Percentiles rank a stretch among this genome's conserved stretches.
These are phyloP conservation scores for Pocota personata DNA, from an alignment of 2,888 invertebrate species.

Conservation along the genomic window DNA sequence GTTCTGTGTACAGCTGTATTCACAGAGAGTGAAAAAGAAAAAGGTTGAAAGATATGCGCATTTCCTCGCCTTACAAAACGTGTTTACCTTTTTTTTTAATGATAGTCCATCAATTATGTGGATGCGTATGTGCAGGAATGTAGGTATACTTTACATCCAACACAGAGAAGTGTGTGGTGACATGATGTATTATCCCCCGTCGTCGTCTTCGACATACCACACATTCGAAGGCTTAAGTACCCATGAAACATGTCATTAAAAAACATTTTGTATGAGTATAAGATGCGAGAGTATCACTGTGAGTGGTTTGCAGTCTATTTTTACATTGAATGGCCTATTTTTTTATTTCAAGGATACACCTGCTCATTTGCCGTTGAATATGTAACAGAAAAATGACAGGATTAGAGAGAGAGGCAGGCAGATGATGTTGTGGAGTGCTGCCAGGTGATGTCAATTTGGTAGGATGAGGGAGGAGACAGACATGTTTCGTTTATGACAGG, in stretches of 20 bases:
- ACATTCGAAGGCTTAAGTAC: slow-evolving; percentile 16
- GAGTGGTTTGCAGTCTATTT: slow-evolving; percentile 51
- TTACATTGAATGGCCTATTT: slow-evolving; percentile 58
- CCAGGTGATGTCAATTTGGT: not conserved
- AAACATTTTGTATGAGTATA: slow-evolving; percentile 46
- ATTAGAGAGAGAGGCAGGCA: not conserved
- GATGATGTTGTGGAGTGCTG: slow-evolving; percentile 7
- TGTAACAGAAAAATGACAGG: not conserved
- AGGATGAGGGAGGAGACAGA: not conserved
- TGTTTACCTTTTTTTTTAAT: slow-evolving; percentile 34
- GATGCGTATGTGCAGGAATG: slow-evolving; percentile 7
- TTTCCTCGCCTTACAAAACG: not conserved
- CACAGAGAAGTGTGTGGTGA: not conserved
- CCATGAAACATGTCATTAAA: slow-evolving; percentile 61
- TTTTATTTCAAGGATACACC: slow-evolving; percentile 38
- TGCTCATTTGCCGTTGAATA: slow-evolving; percentile 8
- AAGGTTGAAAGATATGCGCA: not conserved
- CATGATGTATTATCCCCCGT: slow-evolving; percentile 27
- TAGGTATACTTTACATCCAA: not conserved
- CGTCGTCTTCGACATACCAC: not conserved
- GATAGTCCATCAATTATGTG: slow-evolving; percentile 49
- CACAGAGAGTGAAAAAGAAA: not conserved
- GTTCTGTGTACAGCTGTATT: not conserved
- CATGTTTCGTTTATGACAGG: not conserved
- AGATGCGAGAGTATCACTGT: slow-evolving; percentile 7